Conservation (phyloP, 2,797 vertebrate species). For the Phataginus tetradactyla region DNA sequence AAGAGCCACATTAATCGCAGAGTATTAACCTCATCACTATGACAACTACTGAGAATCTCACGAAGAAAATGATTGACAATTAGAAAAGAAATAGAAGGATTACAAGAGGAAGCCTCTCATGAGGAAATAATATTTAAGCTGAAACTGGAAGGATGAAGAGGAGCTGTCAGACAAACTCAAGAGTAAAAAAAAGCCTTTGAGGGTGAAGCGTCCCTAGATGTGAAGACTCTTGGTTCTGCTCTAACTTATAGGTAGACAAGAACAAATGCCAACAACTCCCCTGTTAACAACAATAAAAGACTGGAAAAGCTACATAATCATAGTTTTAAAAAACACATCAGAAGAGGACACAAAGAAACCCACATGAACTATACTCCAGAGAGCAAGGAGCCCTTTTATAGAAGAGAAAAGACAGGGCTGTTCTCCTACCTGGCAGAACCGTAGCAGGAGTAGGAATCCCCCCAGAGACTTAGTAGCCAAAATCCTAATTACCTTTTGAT, state of each 20-base stretch:
- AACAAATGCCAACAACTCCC: not conserved
- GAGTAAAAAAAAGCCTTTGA: not conserved
- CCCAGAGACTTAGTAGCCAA: not conserved
- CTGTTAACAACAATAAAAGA: not conserved
- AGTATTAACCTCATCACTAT: constrained; percentile 1
- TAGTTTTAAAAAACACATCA: not conserved
- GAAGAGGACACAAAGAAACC: not conserved
- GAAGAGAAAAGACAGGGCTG: not conserved
- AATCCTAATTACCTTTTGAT: not conserved
- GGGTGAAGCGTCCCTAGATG: not conserved
- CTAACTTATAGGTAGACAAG: not conserved
- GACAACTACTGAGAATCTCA: constrained; percentile 31
- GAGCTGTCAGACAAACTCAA: not conserved
- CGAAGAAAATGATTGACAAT: constrained; percentile 16
- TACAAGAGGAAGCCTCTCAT: not conserved
- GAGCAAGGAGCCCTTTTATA: not conserved
- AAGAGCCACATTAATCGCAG: not conserved
- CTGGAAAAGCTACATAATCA: not conserved
- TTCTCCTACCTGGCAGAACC: not conserved
- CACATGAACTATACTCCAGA: not conserved
- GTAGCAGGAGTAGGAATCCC: not conserved
- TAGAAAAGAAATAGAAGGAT: not conserved
- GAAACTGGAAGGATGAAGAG: not conserved
- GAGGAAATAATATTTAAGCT: constrained; percentile 11
- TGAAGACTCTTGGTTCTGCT: not conserved